Evolutionary conservation across 2,888 invertebrate genomes (phyloP).

Genomic region (Thecocarcelia acutangulata): DNA sequence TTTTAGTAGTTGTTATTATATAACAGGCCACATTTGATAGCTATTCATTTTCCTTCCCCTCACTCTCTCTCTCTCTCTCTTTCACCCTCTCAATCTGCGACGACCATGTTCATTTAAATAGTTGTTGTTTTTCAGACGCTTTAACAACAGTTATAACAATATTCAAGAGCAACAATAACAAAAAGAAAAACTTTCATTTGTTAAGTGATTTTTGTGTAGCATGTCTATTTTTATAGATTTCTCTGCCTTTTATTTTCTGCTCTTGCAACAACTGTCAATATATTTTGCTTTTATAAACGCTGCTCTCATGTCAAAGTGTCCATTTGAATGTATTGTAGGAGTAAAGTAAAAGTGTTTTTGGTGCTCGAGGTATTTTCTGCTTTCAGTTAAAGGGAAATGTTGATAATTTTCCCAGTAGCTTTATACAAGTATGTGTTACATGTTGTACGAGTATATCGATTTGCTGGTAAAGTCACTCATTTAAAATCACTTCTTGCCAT

Average conservation of each 20-base stretch:
- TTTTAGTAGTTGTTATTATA: constrained; percentile 42
- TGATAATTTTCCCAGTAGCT: no score
- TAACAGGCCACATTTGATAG: constrained; percentile 55
- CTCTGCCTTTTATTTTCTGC: constrained; percentile 3
- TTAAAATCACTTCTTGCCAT: constrained; percentile 40
- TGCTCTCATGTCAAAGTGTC: constrained; percentile 3
- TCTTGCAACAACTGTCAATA: constrained; percentile 53
- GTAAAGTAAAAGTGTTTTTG: neutral
- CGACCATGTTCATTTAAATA: constrained; percentile 18
- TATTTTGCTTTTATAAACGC: constrained; percentile 50
- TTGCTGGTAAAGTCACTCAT: neutral
- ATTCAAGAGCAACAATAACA: constrained; percentile 6
- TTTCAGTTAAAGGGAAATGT: no score
- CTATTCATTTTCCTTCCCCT: constrained; percentile 7
- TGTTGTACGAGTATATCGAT: neutral
- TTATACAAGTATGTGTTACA: no score
- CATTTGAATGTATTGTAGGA: neutral
- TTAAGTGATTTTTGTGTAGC: constrained; percentile 65
- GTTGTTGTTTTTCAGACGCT: constrained; percentile 16
- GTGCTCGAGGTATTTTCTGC: neutral
- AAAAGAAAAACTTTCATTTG: constrained; percentile 54
- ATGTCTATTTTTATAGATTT: constrained; percentile 41
- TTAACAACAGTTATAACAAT: neutral
- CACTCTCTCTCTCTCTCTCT: neutral
- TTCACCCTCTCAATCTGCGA: neutral